These are phyloP conservation scores for Zaprionus tsacasi DNA, from an alignment of 1,140 invertebrate species.

Conservation along the genomic window DNA sequence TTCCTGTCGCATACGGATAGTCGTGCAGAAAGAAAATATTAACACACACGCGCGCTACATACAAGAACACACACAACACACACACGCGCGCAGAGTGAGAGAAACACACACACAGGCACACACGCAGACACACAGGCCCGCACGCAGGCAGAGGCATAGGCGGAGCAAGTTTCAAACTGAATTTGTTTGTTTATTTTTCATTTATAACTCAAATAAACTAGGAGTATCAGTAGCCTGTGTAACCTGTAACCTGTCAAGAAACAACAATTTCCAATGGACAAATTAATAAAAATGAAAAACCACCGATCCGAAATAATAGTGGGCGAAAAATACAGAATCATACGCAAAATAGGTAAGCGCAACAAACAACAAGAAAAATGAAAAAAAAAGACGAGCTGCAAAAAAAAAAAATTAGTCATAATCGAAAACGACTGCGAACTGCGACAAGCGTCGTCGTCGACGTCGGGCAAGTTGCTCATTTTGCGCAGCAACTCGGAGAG, in stretches of 20 bases:
- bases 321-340: slow-evolving; percentile 96
- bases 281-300: slow-evolving; percentile 62
- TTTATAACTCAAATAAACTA: neutral
- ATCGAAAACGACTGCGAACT: neutral
- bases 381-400: slow-evolving; percentile 28
- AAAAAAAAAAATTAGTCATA: slow-evolving; percentile 23
- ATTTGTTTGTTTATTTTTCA: slow-evolving; percentile 15
- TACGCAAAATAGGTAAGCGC: slow-evolving; percentile 94
- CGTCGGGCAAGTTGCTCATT: neutral
- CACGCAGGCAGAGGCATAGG: neutral
- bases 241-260: neutral
- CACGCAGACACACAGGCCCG: neutral
- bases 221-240: neutral
- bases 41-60: slow-evolving; percentile 13
- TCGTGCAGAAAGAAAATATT: slow-evolving; percentile 2
- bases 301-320: slow-evolving; percentile 90
- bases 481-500: neutral
- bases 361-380: slow-evolving; percentile 7
- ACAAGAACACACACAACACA: neutral
- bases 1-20: slow-evolving; percentile 11
- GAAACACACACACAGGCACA: neutral
- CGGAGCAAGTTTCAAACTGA: slow-evolving; percentile 3
- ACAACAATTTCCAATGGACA: slow-evolving; percentile 24
- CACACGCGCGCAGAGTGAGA: neutral
- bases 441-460: neutral